These are phyloP conservation scores for Polydrusus tereticollis DNA, from an alignment of 2,888 invertebrate species.

Conservation along the genomic window DNA sequence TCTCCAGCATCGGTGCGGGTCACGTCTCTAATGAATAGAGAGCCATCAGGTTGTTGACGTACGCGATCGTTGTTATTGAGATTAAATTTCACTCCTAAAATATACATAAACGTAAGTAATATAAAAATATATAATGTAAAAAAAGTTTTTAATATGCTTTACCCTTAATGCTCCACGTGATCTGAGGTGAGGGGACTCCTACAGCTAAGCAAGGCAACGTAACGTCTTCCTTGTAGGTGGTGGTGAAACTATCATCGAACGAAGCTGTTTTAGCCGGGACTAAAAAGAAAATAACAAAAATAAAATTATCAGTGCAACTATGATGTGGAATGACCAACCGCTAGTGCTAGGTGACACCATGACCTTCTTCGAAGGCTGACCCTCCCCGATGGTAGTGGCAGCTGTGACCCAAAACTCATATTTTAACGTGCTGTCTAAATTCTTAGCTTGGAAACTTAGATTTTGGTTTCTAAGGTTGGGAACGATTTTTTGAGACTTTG, in stretches of 20 bases:
- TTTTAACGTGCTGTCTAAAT: constrained; percentile 83
- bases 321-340: constrained; percentile 69
- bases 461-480: constrained; percentile 76
- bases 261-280: constrained; percentile 96
- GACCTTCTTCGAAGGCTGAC: constrained; percentile 89
- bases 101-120: no score
- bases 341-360: constrained; percentile 85
- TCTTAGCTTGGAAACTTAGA: constrained; percentile 88
- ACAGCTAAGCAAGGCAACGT: constrained; percentile 93
- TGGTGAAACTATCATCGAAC: constrained; percentile 93
- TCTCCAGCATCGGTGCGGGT: constrained; percentile 93
- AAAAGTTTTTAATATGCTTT: neutral
- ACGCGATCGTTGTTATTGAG: constrained; percentile 86
- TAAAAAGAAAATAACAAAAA: constrained; percentile 63
- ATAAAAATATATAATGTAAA: neutral
- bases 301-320: neutral
- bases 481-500: constrained; percentile 82
- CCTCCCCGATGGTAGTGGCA: constrained; percentile 94
- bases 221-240: constrained; percentile 92
- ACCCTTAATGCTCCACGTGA: constrained; percentile 91
- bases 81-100: constrained; percentile 73
- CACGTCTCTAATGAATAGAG: constrained; percentile 90
- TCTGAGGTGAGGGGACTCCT: constrained; percentile 90
- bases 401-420: constrained; percentile 97
- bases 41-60: constrained; percentile 89